phyloP scores from a whole-genome alignment of 2,888 invertebrate genomes.

The Oscheius sp. region DNA sequence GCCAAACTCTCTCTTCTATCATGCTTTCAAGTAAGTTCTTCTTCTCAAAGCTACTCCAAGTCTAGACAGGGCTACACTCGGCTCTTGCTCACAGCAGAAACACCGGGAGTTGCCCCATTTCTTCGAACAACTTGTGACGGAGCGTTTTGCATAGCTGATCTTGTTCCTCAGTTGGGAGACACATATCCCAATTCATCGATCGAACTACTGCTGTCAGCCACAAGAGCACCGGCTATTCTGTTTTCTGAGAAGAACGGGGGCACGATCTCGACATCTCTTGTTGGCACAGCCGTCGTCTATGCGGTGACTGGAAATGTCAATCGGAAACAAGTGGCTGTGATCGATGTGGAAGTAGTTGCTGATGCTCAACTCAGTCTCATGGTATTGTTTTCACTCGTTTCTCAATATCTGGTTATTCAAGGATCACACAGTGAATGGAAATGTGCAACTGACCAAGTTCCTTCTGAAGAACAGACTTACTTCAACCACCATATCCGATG shows the following conservation, averaged over 20 bases:
- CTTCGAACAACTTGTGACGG: slow-evolving; percentile 58
- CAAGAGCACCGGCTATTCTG: slow-evolving; percentile 60
- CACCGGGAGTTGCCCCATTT: slow-evolving; percentile 55
- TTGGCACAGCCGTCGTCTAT: slow-evolving; percentile 56
- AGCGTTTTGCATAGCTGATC: slow-evolving; percentile 54
- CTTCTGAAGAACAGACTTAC: slow-evolving; percentile 51
- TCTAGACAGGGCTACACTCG: slow-evolving; percentile 55
- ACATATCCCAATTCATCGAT: slow-evolving; percentile 57
- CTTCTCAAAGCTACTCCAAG: neutral
- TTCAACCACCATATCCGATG: slow-evolving; percentile 47
- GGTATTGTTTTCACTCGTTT: slow-evolving; percentile 22
- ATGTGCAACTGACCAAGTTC: slow-evolving; percentile 56
- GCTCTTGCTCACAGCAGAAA: slow-evolving; percentile 48
- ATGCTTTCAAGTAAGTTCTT: slow-evolving; percentile 63
- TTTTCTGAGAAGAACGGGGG: slow-evolving; percentile 62
- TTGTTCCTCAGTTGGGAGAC: slow-evolving; percentile 56
- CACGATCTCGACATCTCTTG: slow-evolving; percentile 30
- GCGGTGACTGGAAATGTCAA: slow-evolving; percentile 43
- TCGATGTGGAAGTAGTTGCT: slow-evolving; percentile 63
- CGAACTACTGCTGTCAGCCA: slow-evolving; percentile 59
- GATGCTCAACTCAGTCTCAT: slow-evolving; percentile 53
- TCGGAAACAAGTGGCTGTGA: slow-evolving; percentile 56
- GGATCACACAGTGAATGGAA: slow-evolving; percentile 49
- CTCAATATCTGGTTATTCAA: slow-evolving; percentile 8
- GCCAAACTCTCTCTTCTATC: slow-evolving; percentile 71